Evolutionary conservation across 2,113 vertebrate species (phyloP).

Genomic region (Cnemophilus loriae): DNA sequence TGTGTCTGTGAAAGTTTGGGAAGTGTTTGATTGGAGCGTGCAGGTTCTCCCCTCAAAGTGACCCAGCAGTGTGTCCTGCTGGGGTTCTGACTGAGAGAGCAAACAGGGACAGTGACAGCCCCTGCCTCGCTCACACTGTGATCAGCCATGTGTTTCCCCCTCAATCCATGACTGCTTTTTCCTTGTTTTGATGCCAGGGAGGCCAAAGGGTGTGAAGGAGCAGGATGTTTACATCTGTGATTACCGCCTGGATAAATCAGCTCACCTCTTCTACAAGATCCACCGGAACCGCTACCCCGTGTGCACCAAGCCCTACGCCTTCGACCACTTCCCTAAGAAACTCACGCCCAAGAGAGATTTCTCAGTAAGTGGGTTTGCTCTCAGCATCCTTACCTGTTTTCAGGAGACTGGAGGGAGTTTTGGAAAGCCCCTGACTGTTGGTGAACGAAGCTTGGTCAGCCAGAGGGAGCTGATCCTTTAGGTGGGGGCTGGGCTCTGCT

Average conservation of each 20-base stretch:
- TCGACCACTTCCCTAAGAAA: constrained; percentile 96
- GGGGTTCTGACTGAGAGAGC: background rate
- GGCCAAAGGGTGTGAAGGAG: constrained; percentile 93
- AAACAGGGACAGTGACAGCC: background rate
- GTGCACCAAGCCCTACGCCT: constrained; percentile 96
- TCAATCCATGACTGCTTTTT: background rate
- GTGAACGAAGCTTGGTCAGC: background rate
- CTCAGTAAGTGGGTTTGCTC: constrained; percentile 78
- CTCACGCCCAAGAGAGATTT: constrained; percentile 95
- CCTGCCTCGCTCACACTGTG: background rate
- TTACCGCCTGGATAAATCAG: constrained; percentile 96
- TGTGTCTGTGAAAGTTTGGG: background rate
- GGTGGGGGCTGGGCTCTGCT: background rate
- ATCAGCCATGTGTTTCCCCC: background rate
- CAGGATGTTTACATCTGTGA: constrained; percentile 98
- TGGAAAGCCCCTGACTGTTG: background rate
- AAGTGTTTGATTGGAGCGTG: background rate
- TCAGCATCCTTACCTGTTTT: background rate
- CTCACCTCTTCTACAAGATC: constrained; percentile 99
- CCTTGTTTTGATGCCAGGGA: constrained; percentile 70
- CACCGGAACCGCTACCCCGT: constrained; percentile 96
- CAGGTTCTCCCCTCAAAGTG: background rate
- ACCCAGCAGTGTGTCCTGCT: background rate
- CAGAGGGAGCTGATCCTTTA: background rate
- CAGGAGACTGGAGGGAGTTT: background rate